These are phyloP conservation scores for Bombus sibiricus DNA, from an alignment of 1,140 invertebrate genomes.

Conservation along the genomic window DNA sequence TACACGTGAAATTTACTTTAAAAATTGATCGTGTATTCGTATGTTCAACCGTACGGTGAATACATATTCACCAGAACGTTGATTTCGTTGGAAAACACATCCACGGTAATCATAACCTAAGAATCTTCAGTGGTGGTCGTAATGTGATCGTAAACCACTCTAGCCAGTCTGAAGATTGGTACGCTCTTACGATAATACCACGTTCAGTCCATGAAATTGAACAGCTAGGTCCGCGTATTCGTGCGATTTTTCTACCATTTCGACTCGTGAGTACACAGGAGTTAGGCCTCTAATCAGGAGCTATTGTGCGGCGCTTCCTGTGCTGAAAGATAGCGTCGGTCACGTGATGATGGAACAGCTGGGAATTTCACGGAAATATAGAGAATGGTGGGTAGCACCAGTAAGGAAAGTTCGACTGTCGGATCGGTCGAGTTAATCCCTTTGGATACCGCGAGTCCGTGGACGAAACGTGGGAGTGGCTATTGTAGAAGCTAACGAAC, in stretches of 20 bases:
- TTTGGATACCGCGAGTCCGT: not conserved
- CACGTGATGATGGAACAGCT: not conserved
- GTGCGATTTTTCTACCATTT: not conserved
- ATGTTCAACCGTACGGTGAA: too few relatives aligned
- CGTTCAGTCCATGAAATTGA: not conserved
- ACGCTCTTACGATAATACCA: not conserved
- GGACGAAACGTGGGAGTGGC: conserved; percentile 1
- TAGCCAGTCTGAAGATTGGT: not conserved
- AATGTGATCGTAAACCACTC: not conserved
- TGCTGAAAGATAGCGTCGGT: not conserved
- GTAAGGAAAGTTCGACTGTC: not conserved
- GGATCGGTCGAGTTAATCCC: not conserved
- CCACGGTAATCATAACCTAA: too few relatives aligned
- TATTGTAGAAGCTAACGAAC: not conserved
- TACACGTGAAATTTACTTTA: too few relatives aligned
- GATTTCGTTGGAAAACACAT: too few relatives aligned
- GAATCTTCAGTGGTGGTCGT: not conserved
- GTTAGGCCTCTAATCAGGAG: not conserved
- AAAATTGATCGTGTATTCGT: too few relatives aligned
- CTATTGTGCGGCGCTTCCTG: not conserved
- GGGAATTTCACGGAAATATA: not conserved
- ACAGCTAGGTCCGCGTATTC: not conserved
- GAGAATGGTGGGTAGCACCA: not conserved
- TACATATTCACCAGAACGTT: too few relatives aligned
- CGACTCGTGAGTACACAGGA: not conserved